These are phyloP conservation scores for Toxostoma redivivum DNA, from an alignment of 2,113 vertebrate genomes.

Conservation along the genomic window DNA sequence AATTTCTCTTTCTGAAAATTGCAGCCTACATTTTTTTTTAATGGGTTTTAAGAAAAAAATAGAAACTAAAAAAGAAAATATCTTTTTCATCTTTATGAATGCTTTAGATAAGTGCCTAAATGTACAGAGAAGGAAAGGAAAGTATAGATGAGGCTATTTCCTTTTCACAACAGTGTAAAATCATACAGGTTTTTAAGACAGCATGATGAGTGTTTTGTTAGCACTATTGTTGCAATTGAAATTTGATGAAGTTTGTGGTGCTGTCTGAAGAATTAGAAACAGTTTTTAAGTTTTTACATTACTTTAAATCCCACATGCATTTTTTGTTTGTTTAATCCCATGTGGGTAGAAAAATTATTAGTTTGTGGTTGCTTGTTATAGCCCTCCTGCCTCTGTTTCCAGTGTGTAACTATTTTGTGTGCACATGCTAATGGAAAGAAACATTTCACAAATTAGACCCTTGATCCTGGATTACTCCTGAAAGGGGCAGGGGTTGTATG, in stretches of 20 bases:
- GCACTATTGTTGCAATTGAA: background rate
- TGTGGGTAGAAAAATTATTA: background rate
- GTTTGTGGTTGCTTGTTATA: background rate
- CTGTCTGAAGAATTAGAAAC: background rate
- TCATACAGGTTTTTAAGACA: background rate
- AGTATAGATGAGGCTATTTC: background rate
- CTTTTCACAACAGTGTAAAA: background rate
- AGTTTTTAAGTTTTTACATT: background rate
- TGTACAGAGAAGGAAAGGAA: background rate
- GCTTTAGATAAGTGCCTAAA: background rate
- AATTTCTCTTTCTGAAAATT: slow-evolving; percentile 46
- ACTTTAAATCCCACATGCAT: background rate
- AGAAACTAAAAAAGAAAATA: background rate
- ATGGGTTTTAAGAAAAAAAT: background rate
- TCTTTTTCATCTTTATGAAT: background rate
- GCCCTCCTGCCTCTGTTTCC: background rate
- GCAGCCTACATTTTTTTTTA: background rate
- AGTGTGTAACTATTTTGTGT: background rate
- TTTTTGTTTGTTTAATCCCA: background rate
- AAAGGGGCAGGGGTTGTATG: background rate
- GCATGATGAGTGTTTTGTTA: background rate
- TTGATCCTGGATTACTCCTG: background rate
- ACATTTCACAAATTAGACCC: background rate
- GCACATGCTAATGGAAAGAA: background rate
- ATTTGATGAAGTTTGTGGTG: background rate